phyloP scores from a whole-genome alignment of 2,797 vertebrate species.

The Nannoperca australis region DNA sequence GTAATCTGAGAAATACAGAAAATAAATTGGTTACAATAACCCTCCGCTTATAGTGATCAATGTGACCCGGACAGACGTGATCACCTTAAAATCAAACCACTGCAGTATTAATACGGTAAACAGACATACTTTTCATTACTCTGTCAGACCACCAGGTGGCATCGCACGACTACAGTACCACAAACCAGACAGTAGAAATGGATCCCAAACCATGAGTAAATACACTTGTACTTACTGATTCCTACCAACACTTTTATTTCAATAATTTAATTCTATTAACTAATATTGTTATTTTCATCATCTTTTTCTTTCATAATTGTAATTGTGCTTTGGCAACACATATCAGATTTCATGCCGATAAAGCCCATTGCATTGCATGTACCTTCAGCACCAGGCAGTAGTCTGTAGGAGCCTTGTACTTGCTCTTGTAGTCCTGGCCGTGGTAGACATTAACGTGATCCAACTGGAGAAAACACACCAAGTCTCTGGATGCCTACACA shows the following conservation, averaged over 20 bases:
- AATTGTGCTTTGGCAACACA: too few species aligned
- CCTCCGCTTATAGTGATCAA: too few species aligned
- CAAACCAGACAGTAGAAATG: background rate
- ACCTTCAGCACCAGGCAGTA: slow-evolving; percentile 98
- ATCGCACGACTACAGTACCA: background rate
- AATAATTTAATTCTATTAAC: too few species aligned
- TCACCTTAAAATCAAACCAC: background rate
- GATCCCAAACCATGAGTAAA: background rate
- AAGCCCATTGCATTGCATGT: background rate
- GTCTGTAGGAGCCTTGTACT: slow-evolving; percentile 98
- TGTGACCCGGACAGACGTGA: too few species aligned
- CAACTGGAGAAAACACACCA: slow-evolving; percentile 96
- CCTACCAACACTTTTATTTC: too few species aligned
- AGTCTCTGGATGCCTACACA: slow-evolving; percentile 92
- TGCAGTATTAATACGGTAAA: background rate
- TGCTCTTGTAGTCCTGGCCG: slow-evolving; percentile 96
- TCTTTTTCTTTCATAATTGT: too few species aligned
- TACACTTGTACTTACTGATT: too few species aligned
- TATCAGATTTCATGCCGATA: too few species aligned
- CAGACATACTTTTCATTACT: background rate
- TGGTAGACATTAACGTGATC: slow-evolving; percentile 97
- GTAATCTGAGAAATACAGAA: too few species aligned
- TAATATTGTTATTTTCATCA: too few species aligned
- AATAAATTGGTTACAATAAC: too few species aligned
- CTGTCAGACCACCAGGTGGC: slow-evolving; percentile 40